A percentile compares a stretch with the other conserved stretches of the same genome.
These are phyloP conservation scores for Theocolax elegans DNA, from an alignment of 1,140 invertebrate species.

Conservation along the genomic window DNA sequence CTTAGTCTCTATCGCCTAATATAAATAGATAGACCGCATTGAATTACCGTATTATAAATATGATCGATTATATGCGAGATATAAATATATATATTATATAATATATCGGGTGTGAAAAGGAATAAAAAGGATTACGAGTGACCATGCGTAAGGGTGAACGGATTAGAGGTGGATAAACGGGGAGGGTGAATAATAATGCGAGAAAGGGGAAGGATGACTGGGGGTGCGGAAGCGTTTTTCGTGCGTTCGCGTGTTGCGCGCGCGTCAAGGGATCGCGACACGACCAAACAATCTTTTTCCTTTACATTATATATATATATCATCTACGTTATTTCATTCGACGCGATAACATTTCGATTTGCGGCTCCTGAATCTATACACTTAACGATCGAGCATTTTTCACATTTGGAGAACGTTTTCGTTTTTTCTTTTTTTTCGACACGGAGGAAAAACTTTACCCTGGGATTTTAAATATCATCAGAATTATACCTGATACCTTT, in stretches of 20 bases:
- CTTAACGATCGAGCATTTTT: too few species aligned
- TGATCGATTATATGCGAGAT: constrained; percentile 41
- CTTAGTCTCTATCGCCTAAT: constrained; percentile 42
- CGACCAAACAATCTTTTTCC: not conserved
- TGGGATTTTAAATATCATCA: too few species aligned
- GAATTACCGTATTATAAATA: constrained; percentile 36
- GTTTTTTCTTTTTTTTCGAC: not conserved
- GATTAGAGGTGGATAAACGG: not conserved
- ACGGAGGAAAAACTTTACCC: too few species aligned
- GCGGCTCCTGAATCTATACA: too few species aligned
- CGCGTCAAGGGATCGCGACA: not conserved
- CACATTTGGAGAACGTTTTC: too few species aligned
- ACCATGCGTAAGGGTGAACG: too few species aligned
- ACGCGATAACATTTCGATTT: too few species aligned
- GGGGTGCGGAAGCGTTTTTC: constrained; percentile 30
- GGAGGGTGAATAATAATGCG: not conserved
- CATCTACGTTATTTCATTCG: not conserved
- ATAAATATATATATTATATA: constrained; percentile 45
- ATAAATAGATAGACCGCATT: constrained; percentile 46
- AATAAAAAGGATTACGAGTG: not conserved
- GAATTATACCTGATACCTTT: too few species aligned
- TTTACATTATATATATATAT: too few species aligned
- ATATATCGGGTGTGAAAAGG: constrained; percentile 33
- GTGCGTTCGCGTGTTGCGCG: not conserved
- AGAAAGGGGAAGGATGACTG: not conserved